Conservation (phyloP, 2,888 invertebrate genomes). For the Zygothrica quintamaculata region DNA sequence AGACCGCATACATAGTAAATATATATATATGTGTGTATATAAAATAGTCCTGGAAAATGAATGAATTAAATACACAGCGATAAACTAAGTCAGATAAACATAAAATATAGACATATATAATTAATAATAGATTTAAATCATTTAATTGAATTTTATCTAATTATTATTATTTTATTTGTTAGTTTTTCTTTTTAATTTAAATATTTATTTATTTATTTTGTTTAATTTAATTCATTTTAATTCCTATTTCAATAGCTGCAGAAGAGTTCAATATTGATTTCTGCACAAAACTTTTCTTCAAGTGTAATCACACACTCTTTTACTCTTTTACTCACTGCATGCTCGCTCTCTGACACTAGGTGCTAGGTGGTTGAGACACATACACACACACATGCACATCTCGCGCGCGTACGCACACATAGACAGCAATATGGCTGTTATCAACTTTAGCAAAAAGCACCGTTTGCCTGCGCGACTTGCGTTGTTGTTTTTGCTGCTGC, state of each 20-base stretch:
- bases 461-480: constrained; percentile 49
- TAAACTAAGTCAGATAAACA: constrained; percentile 36
- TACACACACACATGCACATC: constrained; percentile 16
- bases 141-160: no score
- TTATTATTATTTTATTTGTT: no score
- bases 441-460: constrained; percentile 74
- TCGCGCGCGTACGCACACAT: constrained; percentile 45
- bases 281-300: constrained; percentile 13
- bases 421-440: constrained; percentile 71
- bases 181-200: no score
- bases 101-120: no score
- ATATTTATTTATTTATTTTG: no score
- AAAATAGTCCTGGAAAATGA: constrained; percentile 60
- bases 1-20: not conserved
- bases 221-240: not conserved
- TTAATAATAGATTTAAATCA: no score
- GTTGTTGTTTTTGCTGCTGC: constrained; percentile 18
- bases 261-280: no score
- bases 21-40: constrained; percentile 14
- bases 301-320: constrained; percentile 41
- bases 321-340: constrained; percentile 32
- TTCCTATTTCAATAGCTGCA: no score
- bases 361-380: constrained; percentile 60
- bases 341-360: constrained; percentile 40
- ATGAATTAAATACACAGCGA: constrained; percentile 53